These are phyloP conservation scores for Homarus gammarus DNA, from an alignment of 2,888 invertebrate genomes.

Conservation along the genomic window DNA sequence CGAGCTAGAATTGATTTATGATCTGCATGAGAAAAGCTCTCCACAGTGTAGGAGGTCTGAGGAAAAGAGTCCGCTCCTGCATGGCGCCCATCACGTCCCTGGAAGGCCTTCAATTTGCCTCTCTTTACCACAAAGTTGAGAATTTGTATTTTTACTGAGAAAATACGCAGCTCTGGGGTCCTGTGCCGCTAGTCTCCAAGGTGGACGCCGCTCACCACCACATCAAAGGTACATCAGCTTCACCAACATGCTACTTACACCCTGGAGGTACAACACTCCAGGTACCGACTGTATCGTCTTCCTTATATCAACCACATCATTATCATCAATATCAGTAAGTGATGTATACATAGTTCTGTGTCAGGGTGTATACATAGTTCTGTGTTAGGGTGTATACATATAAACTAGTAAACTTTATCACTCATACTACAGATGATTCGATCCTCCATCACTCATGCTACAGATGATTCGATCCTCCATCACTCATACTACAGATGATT, in stretches of 20 bases:
- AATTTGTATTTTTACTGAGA: background rate
- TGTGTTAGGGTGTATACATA: too few relatives aligned
- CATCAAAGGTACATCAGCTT: background rate
- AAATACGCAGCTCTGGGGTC: background rate
- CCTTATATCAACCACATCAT: too few relatives aligned
- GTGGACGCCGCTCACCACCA: background rate
- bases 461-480: too few relatives aligned
- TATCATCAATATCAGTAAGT: background rate
- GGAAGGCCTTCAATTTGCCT: conserved; percentile 1
- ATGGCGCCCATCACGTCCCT: background rate
- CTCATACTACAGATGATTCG: too few relatives aligned
- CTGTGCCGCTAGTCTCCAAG: background rate
- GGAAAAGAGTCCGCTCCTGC: background rate
- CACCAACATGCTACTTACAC: background rate
- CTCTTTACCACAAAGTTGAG: background rate
- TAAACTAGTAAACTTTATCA: too few relatives aligned
- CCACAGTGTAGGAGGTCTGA: background rate
- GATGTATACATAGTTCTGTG: too few relatives aligned
- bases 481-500: too few relatives aligned
- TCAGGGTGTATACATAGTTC: too few relatives aligned
- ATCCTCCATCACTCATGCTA: too few relatives aligned
- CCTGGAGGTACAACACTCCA: background rate
- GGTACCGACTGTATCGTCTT: too few relatives aligned
- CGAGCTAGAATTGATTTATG: conserved; percentile 3
- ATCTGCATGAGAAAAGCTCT: conserved; percentile 4